Base-by-base conservation (phyloP, 2,113 vertebrate genomes). In the Archocentrus centrarchus region DNA sequence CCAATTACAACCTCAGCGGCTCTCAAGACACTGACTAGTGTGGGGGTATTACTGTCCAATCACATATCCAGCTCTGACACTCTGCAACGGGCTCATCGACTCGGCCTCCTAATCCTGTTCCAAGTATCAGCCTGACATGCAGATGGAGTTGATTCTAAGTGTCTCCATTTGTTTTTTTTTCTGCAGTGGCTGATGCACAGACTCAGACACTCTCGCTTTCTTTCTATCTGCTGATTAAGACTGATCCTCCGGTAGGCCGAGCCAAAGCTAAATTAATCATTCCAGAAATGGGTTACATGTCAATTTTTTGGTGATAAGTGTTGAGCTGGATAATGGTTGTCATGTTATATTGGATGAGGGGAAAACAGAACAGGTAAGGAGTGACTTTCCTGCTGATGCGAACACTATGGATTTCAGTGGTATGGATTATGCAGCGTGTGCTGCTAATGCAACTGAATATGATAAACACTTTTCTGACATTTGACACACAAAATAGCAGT, bases 241-340 rank as follows among this genome's bases (percentile, higher is more conserved):
- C 90, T 50, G 80, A 94, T 93, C 89, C 85, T 90, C 78, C 5
- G 5, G 75, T 79, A 84, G 86, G 82, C 87, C 70, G 85, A 77
- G 86, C 85, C 80, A 86, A 80, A 86, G 87, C 87, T 86, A 86
- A 93, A 94, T 94, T 86, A 91, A 94, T 96, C 90, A 93, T 94
- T 91, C 87, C 84, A 90, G 85, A 87, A 93, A 94, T 89, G 82
- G 88, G 88, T 84, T 94, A 88, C 80, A n/a, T 90, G 91, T 93
- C 92, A 88, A 82, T 92, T 89, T 87, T 85, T 84, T 81, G 66
- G 84, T 88, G 89, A 91, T 93, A 85, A 92, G 87, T 91, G 90
- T 91, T 91, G 81, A 57, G 80, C 81, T 85, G 61, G 64, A 91
- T 85, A 88, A 91, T 89, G 86, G 80, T 63, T 91, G 82, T 91